Conservation (phyloP, 1,140 invertebrate genomes). For the Anagrus nilaparvatae region DNA sequence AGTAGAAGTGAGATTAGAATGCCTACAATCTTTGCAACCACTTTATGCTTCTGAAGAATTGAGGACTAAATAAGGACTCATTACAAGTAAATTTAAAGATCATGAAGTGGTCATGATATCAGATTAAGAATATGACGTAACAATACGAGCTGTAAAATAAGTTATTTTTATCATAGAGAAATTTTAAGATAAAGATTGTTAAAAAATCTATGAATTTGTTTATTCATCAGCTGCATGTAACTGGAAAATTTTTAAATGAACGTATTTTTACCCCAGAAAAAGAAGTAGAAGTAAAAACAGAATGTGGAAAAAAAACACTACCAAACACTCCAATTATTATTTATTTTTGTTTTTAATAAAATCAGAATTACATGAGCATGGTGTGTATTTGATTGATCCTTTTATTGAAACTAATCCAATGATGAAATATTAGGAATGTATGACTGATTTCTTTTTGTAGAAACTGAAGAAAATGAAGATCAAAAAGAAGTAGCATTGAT, state of each 20-base stretch:
- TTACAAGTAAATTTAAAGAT: conserved; percentile 99
- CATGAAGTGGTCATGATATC: conserved; percentile 97
- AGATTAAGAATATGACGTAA: conserved; percentile 97
- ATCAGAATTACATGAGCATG: conserved; percentile 91
- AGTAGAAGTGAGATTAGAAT: conserved; percentile 75
- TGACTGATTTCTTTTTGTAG: conserved; percentile 96
- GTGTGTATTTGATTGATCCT: conserved; percentile 96
- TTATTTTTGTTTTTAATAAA: conserved; percentile 98
- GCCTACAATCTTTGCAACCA: conserved; percentile 82
- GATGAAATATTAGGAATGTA: conserved; percentile 99
- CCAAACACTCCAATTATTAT: conserved; percentile 89
- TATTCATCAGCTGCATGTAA: conserved; percentile 94
- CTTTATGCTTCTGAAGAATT: conserved; percentile 92
- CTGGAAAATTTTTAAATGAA: conserved; percentile 96
- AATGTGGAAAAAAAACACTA: conserved; percentile 78
- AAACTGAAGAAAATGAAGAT: conserved; percentile 84
- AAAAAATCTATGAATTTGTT: conserved; percentile 97
- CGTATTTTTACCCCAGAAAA: conserved; percentile 79
- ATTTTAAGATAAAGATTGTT: conserved; percentile 96
- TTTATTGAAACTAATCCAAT: conserved; percentile 98
- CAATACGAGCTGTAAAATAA: conserved; percentile 90
- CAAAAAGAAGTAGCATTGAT: conserved; percentile 88
- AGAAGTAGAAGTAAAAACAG: conserved; percentile 64
- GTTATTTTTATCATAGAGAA: conserved; percentile 90
- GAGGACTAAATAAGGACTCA: conserved; percentile 91